Conservation (phyloP, 1,140 invertebrate species). For the Paramacrobiotus metropolitanus region DNA sequence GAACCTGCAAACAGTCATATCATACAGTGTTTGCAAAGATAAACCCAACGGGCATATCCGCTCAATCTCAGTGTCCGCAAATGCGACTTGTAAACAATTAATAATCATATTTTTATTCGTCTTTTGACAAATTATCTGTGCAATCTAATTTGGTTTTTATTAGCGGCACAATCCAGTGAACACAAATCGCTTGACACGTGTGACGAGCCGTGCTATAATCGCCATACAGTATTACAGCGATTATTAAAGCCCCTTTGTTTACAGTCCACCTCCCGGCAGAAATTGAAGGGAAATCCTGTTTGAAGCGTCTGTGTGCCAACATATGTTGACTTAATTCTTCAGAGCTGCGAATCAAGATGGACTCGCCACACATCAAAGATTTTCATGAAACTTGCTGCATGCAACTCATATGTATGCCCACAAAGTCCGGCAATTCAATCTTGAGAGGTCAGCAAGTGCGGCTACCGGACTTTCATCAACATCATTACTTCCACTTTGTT, state of each 20-base stretch:
- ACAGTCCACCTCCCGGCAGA: too few species aligned
- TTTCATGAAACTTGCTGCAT: too few species aligned
- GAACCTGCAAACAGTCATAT: conserved; percentile 35
- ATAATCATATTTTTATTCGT: not conserved
- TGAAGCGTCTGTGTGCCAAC: too few species aligned
- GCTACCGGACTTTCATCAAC: not conserved
- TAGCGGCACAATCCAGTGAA: not conserved
- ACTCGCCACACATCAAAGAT: too few species aligned
- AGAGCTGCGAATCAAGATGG: not conserved
- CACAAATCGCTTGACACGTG: conserved; percentile 3
- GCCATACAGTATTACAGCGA: too few species aligned
- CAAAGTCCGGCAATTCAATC: too few species aligned
- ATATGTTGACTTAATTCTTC: not conserved
- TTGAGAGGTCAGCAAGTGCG: not conserved
- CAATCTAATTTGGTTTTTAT: not conserved
- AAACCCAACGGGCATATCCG: too few species aligned
- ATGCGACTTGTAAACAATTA: conserved; percentile 5
- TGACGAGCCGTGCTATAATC: not conserved
- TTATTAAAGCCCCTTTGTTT: too few species aligned
- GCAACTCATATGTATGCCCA: not conserved
- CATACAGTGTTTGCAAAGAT: too few species aligned
- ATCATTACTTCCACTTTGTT: conserved; percentile 4
- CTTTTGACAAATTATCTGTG: not conserved
- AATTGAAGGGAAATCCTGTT: not conserved
- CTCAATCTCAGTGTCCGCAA: too few species aligned